Conservation (phyloP, 2,113 vertebrate species). For the Polyodon spathula region DNA sequence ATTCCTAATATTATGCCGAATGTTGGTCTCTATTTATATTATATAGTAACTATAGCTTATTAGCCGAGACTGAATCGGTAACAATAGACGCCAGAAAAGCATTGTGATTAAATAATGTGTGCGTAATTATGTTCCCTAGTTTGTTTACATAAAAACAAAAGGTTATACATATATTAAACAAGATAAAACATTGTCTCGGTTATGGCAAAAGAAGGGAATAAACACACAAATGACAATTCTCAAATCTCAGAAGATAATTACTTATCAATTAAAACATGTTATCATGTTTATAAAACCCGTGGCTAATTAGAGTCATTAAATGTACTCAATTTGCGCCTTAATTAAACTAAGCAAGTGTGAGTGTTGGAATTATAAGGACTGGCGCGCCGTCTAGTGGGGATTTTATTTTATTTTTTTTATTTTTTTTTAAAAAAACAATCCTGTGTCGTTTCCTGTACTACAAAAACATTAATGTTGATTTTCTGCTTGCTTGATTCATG, state of each 20-base stretch:
- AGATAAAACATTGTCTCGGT: conserved; percentile 18
- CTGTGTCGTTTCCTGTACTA: no score
- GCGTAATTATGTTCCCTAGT: conserved; percentile 48
- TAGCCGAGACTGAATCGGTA: conserved; percentile 4
- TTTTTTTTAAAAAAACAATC: no score
- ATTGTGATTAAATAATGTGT: conserved; percentile 9
- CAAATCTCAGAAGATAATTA: conserved; percentile 45
- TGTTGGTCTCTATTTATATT: not conserved
- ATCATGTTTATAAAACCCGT: conserved; percentile 83
- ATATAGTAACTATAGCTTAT: no score
- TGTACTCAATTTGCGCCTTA: conserved; percentile 92
- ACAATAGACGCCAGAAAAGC: conserved; percentile 3
- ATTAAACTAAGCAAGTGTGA: conserved; percentile 74
- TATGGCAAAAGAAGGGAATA: conserved; percentile 16
- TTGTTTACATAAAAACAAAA: conserved; percentile 55
- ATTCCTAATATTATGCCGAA: not conserved
- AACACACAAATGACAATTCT: conserved; percentile 23
- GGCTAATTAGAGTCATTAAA: conserved; percentile 96
- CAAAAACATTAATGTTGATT: not conserved
- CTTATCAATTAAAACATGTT: conserved; percentile 77
- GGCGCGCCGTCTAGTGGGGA: conserved; percentile 64
- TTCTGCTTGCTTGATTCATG: not conserved
- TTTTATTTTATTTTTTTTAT: no score
- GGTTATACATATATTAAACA: conserved; percentile 27
- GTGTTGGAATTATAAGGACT: conserved; percentile 32